These are phyloP conservation scores for Synanthedon tipuliformis DNA, from an alignment of 2,888 invertebrate species.

Conservation along the genomic window DNA sequence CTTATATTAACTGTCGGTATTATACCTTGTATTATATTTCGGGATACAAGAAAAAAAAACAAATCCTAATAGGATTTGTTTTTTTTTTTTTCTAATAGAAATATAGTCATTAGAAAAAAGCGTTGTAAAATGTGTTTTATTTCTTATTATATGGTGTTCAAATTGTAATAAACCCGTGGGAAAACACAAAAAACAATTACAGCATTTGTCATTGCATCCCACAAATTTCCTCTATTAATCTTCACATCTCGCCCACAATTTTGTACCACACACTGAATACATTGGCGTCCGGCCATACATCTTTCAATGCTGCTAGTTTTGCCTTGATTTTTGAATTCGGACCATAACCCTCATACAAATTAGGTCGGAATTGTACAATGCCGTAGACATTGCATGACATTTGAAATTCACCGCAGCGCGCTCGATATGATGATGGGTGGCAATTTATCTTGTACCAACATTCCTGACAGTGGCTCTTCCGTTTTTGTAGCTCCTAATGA, in stretches of 20 bases:
- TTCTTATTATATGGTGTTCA: too few species aligned
- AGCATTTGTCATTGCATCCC: not conserved
- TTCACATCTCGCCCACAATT: not conserved
- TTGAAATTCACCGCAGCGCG: not conserved
- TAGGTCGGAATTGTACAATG: not conserved
- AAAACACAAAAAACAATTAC: not conserved
- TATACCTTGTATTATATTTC: too few species aligned
- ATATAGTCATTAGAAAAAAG: too few species aligned
- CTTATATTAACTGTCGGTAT: too few species aligned
- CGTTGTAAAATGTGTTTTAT: too few species aligned
- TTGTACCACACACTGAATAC: not conserved
- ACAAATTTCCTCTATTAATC: not conserved
- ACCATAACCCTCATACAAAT: not conserved
- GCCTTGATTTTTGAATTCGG: not conserved
- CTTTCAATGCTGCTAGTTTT: not conserved
- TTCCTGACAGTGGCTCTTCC: not conserved
- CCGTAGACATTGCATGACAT: not conserved
- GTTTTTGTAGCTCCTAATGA: not conserved
- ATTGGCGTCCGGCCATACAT: not conserved
- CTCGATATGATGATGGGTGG: not conserved
- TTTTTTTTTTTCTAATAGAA: too few species aligned
- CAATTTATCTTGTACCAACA: not conserved
- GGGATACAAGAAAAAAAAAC: too few species aligned
- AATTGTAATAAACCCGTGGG: too few species aligned
- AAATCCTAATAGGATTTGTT: too few species aligned